Evolutionary conservation across 2,888 invertebrate species (phyloP).

Genomic region (Andrena bicolor): DNA sequence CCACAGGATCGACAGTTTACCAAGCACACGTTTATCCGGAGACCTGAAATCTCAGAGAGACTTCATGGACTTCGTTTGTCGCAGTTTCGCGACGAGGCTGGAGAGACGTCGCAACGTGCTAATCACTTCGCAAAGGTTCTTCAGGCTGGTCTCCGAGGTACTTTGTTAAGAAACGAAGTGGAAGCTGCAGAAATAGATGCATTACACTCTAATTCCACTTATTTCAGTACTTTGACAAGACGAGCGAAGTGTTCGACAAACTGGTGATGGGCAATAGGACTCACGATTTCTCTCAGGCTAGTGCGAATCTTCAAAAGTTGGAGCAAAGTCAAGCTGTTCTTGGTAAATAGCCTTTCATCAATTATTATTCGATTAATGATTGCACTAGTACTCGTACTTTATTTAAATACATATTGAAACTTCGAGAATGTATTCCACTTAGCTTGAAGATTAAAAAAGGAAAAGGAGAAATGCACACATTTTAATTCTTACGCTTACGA

Average conservation of each 20-base stretch:
- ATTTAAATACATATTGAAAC: too few species aligned
- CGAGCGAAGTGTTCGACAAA: constrained; percentile 89
- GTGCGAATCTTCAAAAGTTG: constrained; percentile 86
- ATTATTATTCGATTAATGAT: background rate
- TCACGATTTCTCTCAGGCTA: constrained; percentile 87
- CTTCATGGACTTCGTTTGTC: constrained; percentile 93
- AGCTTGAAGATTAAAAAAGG: too few species aligned
- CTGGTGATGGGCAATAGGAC: constrained; percentile 88
- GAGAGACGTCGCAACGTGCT: constrained; percentile 91
- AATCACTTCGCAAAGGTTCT: constrained; percentile 91
- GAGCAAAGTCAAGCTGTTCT: constrained; percentile 88
- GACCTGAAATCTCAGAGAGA: constrained; percentile 91
- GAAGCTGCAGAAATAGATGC: background rate
- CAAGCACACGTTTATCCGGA: constrained; percentile 84
- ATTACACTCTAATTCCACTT: constrained; percentile 9
- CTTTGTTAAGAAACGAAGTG: background rate
- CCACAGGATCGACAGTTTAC: constrained; percentile 89
- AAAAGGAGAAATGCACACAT: too few species aligned
- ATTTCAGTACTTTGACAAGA: constrained; percentile 88
- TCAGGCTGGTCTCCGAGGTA: constrained; percentile 90
- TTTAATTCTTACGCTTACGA: too few species aligned
- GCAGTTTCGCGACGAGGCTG: constrained; percentile 91
- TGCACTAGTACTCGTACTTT: too few species aligned
- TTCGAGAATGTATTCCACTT: too few species aligned
- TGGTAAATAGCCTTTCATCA: constrained; percentile 84